These are phyloP conservation scores for Dorcus parallelipipedus DNA, from an alignment of 2,888 invertebrate species.

Conservation along the genomic window DNA sequence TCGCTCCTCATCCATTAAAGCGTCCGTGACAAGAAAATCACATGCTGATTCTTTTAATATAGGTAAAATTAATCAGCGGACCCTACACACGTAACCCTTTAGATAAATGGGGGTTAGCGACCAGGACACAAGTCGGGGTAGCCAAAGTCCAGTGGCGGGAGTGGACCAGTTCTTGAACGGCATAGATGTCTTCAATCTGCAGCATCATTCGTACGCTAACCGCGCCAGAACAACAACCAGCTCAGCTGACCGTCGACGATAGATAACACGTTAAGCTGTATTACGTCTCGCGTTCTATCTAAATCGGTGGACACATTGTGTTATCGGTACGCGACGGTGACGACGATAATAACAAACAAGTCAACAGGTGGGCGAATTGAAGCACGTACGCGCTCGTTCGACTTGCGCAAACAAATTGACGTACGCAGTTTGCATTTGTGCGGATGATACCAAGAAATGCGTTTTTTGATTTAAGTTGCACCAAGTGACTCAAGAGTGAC, in stretches of 20 bases:
- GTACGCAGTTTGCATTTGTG: no score
- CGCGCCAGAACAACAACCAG: conserved; percentile 34
- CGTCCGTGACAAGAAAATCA: background rate
- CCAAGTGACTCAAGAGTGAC: no score
- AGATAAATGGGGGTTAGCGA: conserved; percentile 1
- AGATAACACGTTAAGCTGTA: background rate
- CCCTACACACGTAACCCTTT: conserved; percentile 8
- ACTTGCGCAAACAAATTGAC: no score
- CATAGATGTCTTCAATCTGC: conserved; percentile 23
- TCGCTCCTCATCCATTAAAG: background rate
- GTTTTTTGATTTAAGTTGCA: no score
- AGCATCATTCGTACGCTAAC: conserved; percentile 36
- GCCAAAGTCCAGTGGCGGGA: conserved; percentile 32
- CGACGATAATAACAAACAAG: no score
- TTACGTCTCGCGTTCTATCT: conserved; percentile 2
- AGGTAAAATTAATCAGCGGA: conserved; percentile 18
- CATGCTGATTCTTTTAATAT: background rate
- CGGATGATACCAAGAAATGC: no score
- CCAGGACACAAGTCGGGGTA: conserved; percentile 7
- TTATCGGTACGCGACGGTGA: no score
- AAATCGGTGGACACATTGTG: background rate
- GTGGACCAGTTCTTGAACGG: conserved; percentile 34
- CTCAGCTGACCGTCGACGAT: conserved; percentile 21
- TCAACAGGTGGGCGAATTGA: no score
- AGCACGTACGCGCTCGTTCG: no score